Conservation (phyloP, 2,888 invertebrate genomes). For the Tenthredo amoena region DNA sequence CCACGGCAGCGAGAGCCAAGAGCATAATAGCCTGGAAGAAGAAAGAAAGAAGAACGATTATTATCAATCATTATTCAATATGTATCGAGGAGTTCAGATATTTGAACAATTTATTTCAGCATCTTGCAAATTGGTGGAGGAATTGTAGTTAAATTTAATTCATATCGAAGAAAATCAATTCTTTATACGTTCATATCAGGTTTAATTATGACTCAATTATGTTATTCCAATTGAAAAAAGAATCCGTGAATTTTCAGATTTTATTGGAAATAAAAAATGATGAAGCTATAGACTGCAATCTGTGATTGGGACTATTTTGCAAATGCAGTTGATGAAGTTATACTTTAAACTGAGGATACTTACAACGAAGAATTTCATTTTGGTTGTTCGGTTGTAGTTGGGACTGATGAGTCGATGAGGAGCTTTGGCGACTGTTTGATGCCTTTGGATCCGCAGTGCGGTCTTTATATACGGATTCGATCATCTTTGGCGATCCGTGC, state of each 20-base stretch:
- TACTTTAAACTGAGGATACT: constrained; percentile 62
- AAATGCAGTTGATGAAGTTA: background rate
- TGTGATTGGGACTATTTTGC: background rate
- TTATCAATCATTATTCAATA: constrained; percentile 18
- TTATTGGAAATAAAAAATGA: background rate
- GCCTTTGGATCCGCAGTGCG: constrained; percentile 65
- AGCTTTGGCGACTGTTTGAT: constrained; percentile 69
- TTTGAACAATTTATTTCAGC: background rate
- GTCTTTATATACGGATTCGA: constrained; percentile 71
- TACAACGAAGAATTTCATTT: constrained; percentile 71
- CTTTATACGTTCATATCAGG: background rate
- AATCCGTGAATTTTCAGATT: background rate
- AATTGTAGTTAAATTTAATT: background rate
- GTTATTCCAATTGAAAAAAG: background rate
- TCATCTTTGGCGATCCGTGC: constrained; percentile 61
- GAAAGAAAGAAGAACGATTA: background rate
- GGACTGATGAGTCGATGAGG: constrained; percentile 61
- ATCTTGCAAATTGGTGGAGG: background rate
- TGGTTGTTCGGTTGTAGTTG: constrained; percentile 58
- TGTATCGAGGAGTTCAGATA: background rate
- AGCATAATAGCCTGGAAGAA: constrained; percentile 65
- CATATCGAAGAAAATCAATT: background rate
- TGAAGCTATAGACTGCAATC: background rate
- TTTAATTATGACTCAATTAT: background rate
- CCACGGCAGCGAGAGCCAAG: constrained; percentile 68